These are phyloP conservation scores for Nezara viridula DNA, from an alignment of 2,888 invertebrate genomes.

Conservation along the genomic window DNA sequence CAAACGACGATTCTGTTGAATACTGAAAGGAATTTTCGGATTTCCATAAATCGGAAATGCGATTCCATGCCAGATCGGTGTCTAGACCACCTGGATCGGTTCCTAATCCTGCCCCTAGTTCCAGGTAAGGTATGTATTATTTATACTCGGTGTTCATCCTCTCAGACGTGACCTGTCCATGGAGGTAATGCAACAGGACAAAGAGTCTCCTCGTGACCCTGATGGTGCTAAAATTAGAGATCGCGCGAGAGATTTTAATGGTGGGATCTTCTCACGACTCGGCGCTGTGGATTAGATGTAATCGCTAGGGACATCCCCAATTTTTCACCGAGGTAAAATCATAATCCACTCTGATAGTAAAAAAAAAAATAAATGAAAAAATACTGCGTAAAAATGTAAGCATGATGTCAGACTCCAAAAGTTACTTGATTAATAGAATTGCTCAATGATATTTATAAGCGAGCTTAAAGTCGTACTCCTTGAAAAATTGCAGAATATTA, in stretches of 20 bases:
- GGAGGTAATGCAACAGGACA: slow-evolving; percentile 39
- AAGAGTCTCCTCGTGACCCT: slow-evolving; percentile 46
- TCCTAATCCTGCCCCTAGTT: slow-evolving; percentile 22
- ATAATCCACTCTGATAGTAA: not conserved
- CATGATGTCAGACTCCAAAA: not conserved
- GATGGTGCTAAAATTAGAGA: slow-evolving; percentile 45
- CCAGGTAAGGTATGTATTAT: slow-evolving; percentile 39
- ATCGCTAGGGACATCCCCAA: slow-evolving; percentile 36
- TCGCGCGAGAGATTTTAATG: slow-evolving; percentile 46
- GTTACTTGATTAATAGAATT: not conserved
- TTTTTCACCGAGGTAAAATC: not conserved
- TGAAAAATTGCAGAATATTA: not conserved
- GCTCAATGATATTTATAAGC: not conserved
- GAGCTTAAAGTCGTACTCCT: not conserved
- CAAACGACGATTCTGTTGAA: not conserved
- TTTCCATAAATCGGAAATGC: slow-evolving; percentile 33
- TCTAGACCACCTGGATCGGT: not conserved
- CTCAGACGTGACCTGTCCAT: slow-evolving; percentile 46
- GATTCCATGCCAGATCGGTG: not conserved
- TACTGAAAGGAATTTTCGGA: not conserved
- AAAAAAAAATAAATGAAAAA: not conserved
- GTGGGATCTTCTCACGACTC: slow-evolving; percentile 48
- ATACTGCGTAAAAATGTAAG: not conserved
- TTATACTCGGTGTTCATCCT: slow-evolving; percentile 12
- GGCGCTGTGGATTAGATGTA: slow-evolving; percentile 38